These are phyloP conservation scores for Diachrysia chrysitis DNA, from an alignment of 2,888 invertebrate species.

Conservation along the genomic window DNA sequence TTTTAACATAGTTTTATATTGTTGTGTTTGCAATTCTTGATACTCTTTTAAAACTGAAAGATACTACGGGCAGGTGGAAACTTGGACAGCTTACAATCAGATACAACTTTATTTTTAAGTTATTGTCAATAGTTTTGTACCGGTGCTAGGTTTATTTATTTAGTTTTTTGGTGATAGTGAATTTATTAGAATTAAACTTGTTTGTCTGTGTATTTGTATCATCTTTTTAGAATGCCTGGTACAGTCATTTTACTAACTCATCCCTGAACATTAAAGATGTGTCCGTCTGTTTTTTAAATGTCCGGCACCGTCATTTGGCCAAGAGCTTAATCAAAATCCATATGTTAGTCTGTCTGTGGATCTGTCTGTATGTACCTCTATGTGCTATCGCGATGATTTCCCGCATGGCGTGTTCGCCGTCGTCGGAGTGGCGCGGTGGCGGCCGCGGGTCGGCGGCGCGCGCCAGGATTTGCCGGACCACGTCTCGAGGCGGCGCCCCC, in stretches of 20 bases:
- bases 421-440: conserved; percentile 67
- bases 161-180: not conserved
- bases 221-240: too few relatives aligned
- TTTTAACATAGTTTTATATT: too few relatives aligned
- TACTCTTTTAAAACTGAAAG: not conserved
- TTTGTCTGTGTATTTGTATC: too few relatives aligned
- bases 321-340: too few relatives aligned
- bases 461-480: conserved; percentile 84
- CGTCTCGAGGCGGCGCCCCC: conserved; percentile 86
- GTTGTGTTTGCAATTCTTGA: not conserved
- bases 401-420: conserved; percentile 80
- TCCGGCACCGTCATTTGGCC: too few relatives aligned
- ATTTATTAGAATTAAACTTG: not conserved
- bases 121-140: conserved; percentile 14
- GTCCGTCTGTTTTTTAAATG: too few relatives aligned
- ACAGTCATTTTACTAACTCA: too few relatives aligned
- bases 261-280: too few relatives aligned
- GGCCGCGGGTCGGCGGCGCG: conserved; percentile 81
- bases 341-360: not conserved
- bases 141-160: conserved; percentile 25
- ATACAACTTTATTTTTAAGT: conserved; percentile 22
- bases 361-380: conserved; percentile 72
- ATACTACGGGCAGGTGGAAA: conserved; percentile 35
- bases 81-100: conserved; percentile 32
- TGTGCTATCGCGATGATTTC: conserved; percentile 87